phyloP scores from a whole-genome alignment of 2,113 vertebrate genomes.

The Natator depressus region DNA sequence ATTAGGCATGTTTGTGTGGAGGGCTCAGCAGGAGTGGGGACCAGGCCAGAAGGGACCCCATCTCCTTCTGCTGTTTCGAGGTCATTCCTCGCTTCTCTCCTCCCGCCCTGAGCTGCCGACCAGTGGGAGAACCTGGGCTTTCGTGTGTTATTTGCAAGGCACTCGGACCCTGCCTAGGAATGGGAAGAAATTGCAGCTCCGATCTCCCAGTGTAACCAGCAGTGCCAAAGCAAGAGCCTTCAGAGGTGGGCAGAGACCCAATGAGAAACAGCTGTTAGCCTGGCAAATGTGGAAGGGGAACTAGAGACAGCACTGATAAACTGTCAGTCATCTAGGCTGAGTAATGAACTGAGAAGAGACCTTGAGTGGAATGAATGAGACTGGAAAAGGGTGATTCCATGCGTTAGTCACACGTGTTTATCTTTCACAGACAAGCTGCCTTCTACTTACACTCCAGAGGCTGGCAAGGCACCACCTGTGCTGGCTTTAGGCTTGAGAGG shows the following conservation, averaged over 20 bases:
- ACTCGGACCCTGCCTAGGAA: neutral
- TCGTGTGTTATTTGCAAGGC: neutral
- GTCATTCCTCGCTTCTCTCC: neutral
- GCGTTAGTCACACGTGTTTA: neutral
- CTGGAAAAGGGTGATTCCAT: neutral
- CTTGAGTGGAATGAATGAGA: neutral
- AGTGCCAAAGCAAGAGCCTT: neutral
- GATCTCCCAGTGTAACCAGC: neutral
- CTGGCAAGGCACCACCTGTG: slow-evolving; percentile 9
- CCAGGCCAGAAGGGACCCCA: neutral
- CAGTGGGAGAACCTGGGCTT: neutral
- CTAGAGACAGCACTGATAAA: neutral
- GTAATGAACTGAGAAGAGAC: neutral
- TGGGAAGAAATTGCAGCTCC: neutral
- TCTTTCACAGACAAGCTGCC: slow-evolving; percentile 60
- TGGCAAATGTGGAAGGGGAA: neutral
- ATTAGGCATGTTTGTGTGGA: neutral
- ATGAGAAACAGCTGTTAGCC: neutral
- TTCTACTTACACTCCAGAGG: neutral
- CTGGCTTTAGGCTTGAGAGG: slow-evolving; percentile 75
- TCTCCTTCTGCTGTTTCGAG: neutral
- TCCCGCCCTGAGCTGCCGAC: neutral
- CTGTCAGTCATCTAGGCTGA: neutral
- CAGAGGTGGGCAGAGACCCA: neutral
- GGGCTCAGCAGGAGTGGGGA: neutral